phyloP scores from a whole-genome alignment of 1,140 invertebrate genomes.

The Drosophila bocki region DNA sequence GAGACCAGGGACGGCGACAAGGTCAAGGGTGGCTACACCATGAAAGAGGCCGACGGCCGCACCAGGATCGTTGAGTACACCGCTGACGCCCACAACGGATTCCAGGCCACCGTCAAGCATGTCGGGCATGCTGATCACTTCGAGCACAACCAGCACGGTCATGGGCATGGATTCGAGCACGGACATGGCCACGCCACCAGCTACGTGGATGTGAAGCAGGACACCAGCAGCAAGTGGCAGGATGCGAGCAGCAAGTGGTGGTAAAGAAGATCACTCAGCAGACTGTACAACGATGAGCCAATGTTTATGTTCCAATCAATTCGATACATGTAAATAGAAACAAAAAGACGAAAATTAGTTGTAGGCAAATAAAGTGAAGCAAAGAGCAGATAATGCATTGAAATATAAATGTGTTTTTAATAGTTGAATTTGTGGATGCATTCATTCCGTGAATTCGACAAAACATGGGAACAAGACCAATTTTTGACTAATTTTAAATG shows the following conservation, averaged over 20 bases:
- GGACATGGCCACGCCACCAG: conserved; percentile 69
- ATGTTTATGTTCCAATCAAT: not conserved
- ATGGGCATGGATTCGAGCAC: conserved; percentile 41
- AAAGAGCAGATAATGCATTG: conserved; percentile 36
- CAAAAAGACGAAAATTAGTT: conserved; percentile 5
- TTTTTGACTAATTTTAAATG: too few species aligned
- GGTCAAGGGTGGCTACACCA: conserved; percentile 87
- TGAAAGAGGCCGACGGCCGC: conserved; percentile 88
- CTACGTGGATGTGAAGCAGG: conserved; percentile 73
- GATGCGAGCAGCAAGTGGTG: conserved; percentile 63
- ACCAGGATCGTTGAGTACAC: conserved; percentile 87
- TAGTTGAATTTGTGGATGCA: not conserved
- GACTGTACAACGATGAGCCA: not conserved
- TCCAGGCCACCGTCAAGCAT: conserved; percentile 85
- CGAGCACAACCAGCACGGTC: conserved; percentile 46
- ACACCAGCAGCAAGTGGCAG: conserved; percentile 53
- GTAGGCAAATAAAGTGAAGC: conserved; percentile 21
- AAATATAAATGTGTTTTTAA: not conserved
- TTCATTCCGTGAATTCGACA: not conserved
- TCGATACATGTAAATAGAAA: conserved; percentile 5
- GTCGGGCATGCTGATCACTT: conserved; percentile 85
- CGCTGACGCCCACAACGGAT: conserved; percentile 86
- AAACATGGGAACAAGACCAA: too few species aligned
- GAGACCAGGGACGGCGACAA: conserved; percentile 88
- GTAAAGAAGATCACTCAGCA: conserved; percentile 13